Evolutionary conservation across 2,888 invertebrate species (phyloP).

Genomic region (Colostygia pectinataria): DNA sequence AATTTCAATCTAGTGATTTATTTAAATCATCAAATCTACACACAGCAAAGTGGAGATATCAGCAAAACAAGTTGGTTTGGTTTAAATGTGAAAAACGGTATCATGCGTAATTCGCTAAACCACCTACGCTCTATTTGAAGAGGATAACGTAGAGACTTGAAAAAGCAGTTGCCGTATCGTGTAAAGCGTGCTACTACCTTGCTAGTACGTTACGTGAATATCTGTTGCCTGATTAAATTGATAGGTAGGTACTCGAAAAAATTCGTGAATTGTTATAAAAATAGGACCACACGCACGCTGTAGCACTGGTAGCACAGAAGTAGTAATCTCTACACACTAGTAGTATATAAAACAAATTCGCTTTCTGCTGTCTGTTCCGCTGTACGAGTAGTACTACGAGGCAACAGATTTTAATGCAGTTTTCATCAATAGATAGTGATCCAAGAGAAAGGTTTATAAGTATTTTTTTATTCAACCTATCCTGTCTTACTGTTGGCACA

Average conservation of each 20-base stretch:
- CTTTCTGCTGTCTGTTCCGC: too few relatives aligned
- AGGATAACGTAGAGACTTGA: constrained; percentile 25
- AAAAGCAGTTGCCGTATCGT: constrained; percentile 16
- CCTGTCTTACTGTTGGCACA: too few relatives aligned
- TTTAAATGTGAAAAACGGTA: constrained; percentile 22
- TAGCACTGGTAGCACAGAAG: background rate
- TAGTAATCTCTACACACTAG: background rate
- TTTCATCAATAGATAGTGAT: too few relatives aligned
- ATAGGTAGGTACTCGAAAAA: constrained; percentile 30
- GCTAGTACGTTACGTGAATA: constrained; percentile 30
- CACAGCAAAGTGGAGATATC: constrained; percentile 1
- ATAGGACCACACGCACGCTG: constrained; percentile 36
- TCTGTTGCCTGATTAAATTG: constrained; percentile 33
- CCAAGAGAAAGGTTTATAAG: too few relatives aligned
- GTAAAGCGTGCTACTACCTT: constrained; percentile 20
- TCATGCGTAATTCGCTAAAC: constrained; percentile 24
- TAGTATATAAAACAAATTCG: too few relatives aligned
- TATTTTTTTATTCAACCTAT: too few relatives aligned
- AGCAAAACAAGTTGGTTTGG: constrained; percentile 4
- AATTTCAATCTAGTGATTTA: too few relatives aligned
- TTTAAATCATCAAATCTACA: too few relatives aligned
- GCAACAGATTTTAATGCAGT: too few relatives aligned
- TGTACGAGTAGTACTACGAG: too few relatives aligned
- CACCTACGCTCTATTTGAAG: constrained; percentile 31
- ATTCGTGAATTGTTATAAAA: constrained; percentile 32